A percentile compares a stretch with the other conserved stretches of the same genome.
Conservation (phyloP, 2,888 invertebrate species). For the Atrina japonica region DNA sequence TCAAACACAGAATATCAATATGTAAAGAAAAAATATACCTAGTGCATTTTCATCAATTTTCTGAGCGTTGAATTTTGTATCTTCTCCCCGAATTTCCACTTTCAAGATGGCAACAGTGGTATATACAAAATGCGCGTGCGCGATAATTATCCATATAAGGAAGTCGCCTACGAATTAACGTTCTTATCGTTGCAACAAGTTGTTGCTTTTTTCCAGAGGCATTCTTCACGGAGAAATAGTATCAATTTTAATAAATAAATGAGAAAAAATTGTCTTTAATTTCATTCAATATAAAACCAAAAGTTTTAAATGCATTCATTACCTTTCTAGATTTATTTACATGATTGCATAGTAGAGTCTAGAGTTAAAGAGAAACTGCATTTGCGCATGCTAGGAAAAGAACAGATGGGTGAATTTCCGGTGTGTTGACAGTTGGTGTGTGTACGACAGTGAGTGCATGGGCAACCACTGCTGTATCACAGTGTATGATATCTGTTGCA, state of each 20-base stretch:
- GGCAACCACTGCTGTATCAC: too few relatives aligned
- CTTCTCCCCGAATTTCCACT: slow-evolving; percentile 27
- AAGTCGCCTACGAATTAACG: slow-evolving; percentile 2
- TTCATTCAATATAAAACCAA: too few relatives aligned
- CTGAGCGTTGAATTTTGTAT: neutral
- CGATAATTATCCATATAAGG: slow-evolving; percentile 19
- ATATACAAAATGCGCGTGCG: slow-evolving; percentile 52
- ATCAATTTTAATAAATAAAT: neutral
- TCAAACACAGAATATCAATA: neutral
- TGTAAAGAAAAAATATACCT: slow-evolving; percentile 21
- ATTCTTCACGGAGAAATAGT: neutral
- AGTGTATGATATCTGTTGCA: too few relatives aligned
- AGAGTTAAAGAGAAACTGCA: neutral
- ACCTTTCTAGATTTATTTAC: too few relatives aligned
- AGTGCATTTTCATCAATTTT: slow-evolving; percentile 2
- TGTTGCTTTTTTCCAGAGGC: too few relatives aligned
- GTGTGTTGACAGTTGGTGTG: slow-evolving; percentile 12
- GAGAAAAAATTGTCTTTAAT: neutral
- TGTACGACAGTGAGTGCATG: too few relatives aligned
- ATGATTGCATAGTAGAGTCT: too few relatives aligned
- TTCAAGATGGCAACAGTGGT: slow-evolving; percentile 58
- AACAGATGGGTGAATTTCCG: slow-evolving; percentile 25
- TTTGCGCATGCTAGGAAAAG: slow-evolving; percentile 14
- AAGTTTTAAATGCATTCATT: too few relatives aligned
- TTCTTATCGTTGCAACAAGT: too few relatives aligned